These are phyloP conservation scores for Perognathus longimembris DNA, from an alignment of 2,113 vertebrate species.

Conservation along the genomic window DNA sequence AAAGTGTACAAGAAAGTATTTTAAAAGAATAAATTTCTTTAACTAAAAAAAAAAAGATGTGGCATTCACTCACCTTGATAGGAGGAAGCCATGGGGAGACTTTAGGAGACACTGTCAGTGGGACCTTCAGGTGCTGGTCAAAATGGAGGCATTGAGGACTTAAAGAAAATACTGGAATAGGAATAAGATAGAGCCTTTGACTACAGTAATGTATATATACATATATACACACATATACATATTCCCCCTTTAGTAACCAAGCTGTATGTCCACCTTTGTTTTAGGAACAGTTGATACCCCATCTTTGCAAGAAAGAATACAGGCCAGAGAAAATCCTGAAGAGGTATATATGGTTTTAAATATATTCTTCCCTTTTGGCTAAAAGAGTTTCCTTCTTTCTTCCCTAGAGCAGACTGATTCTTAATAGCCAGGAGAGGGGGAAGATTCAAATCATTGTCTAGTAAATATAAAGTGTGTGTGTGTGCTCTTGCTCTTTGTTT, in stretches of 20 bases:
- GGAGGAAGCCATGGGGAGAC: not conserved
- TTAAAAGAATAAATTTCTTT: conserved; percentile 73
- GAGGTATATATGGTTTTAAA: conserved; percentile 86
- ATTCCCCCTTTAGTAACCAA: conserved; percentile 56
- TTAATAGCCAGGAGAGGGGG: not conserved
- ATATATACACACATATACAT: too few relatives aligned
- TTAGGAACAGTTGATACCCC: conserved; percentile 96
- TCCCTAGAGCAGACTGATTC: not conserved
- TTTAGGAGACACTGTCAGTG: not conserved
- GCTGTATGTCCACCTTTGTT: conserved; percentile 47
- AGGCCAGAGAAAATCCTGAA: conserved; percentile 92
- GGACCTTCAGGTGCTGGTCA: too few relatives aligned
- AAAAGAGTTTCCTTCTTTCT: not conserved
- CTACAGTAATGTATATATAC: not conserved
- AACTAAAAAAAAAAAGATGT: conserved; percentile 18
- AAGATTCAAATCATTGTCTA: not conserved
- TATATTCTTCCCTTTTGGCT: not conserved
- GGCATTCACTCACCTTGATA: not conserved
- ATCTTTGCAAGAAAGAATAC: conserved; percentile 93
- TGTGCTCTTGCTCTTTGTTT: too few relatives aligned
- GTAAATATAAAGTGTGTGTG: too few relatives aligned
- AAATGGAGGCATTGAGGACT: too few relatives aligned
- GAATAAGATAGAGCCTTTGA: not conserved
- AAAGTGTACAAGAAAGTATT: conserved; percentile 61
- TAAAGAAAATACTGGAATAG: not conserved